Evolutionary conservation across 2,797 vertebrate species (phyloP), one percentile per base, ranked within the genome.

Genomic region (Sus cebifrons): DNA sequence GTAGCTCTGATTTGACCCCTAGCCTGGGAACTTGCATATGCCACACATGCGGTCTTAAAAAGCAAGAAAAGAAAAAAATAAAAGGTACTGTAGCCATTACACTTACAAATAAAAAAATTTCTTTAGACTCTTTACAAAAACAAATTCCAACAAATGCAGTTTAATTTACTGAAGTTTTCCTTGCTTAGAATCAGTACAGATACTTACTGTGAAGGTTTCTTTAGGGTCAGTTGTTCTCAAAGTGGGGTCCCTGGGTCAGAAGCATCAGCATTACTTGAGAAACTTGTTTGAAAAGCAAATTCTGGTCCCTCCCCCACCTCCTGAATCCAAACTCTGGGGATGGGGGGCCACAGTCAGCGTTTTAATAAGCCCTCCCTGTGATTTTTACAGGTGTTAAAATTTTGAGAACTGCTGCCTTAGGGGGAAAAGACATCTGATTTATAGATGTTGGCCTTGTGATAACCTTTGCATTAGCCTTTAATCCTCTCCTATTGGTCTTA

Each of bases 331-430:
- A 75, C 6, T 21, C 52, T 49, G 18, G 15, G 23, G 29, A 4
- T 67, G 15, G 58, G 29, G 4, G 29, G 4, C 29, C 21, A 14
- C 23, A 16, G n/a, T 90, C 27, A 29, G 14, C 44, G 3, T 86
- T 95, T 60, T 18, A 18, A 67, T 9, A 79, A 84, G 27, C 2
- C 14, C 2, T 83, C 3, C 8, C 17, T 16, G 36, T 9, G 40
- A 81, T 79, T 86, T n/a, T 85, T 68, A 32, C 1, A 17, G 0
- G 10, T 58, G 40, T 83, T 91, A 89, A 95, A 96, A 94, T 85
- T 81, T 73, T 71, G 40, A 94, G 82, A 92, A 32, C 32, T n/a
- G 74, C 25, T 79, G 58, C 15, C 4, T 40, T 49, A 54, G 44
- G 68, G 27, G 29, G 14, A 3, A 13, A 36, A 49, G 27, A 29